Evolutionary conservation across 2,888 invertebrate species (phyloP).

Genomic region (Tineola bisselliella): DNA sequence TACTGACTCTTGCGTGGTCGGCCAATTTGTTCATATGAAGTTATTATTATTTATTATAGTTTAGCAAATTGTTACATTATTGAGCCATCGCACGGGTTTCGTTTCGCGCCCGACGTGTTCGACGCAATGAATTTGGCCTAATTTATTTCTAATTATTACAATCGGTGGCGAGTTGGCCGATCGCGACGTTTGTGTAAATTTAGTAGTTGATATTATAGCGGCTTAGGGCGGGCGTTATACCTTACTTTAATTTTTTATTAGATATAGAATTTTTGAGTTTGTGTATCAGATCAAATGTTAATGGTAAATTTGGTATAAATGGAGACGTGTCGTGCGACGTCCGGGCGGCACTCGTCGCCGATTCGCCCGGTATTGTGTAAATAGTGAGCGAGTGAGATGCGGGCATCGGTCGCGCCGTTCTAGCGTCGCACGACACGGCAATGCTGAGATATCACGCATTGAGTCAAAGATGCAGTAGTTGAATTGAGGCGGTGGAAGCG

Average conservation of each 20-base stretch:
- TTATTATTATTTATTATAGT: neutral
- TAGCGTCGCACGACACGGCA: conserved; percentile 34
- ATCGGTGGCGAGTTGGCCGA: neutral
- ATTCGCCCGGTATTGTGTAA: conserved; percentile 27
- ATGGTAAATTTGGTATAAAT: conserved; percentile 31
- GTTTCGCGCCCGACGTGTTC: neutral
- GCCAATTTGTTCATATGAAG: neutral
- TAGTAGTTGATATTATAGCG: conserved; percentile 61
- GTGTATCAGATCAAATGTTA: conserved; percentile 61
- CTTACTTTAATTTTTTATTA: conserved; percentile 45
- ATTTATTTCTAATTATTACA: neutral
- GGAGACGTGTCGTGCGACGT: neutral
- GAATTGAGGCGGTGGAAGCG: conserved; percentile 25
- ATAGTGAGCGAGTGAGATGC: conserved; percentile 59
- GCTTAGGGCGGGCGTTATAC: conserved; percentile 60
- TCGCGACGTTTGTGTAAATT: conserved; percentile 30
- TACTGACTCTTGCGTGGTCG: neutral
- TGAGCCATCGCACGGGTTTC: no score
- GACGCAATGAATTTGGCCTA: neutral
- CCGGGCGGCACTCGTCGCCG: neutral
- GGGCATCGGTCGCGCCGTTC: conserved; percentile 34
- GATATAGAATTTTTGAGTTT: conserved; percentile 59
- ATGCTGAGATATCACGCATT: conserved; percentile 45
- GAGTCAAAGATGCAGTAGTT: conserved; percentile 11
- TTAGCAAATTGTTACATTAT: neutral